phyloP scores from a whole-genome alignment of 1,140 invertebrate species.

The Drosophila pseudoananassae region DNA sequence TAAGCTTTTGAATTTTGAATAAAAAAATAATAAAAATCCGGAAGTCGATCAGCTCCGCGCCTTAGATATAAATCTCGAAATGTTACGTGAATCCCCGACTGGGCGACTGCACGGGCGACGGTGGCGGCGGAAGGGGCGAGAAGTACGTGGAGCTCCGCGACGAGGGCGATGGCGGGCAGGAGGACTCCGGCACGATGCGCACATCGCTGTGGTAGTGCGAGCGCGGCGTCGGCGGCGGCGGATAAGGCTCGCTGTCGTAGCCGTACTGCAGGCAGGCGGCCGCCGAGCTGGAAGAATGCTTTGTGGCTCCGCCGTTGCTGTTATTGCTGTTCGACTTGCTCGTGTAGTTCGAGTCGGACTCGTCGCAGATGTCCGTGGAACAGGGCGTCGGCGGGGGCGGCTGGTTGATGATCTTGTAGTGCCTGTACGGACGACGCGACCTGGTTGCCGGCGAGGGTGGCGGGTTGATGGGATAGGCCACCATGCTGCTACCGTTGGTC shows the following conservation, averaged over 20 bases:
- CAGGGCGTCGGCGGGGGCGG: slow-evolving; percentile 97
- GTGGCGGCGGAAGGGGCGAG: slow-evolving; percentile 89
- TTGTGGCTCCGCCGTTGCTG: slow-evolving; percentile 73
- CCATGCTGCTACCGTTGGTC: slow-evolving; percentile 86
- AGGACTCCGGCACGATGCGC: slow-evolving; percentile 84
- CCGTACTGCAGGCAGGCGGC: slow-evolving; percentile 84
- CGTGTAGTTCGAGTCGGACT: slow-evolving; percentile 90
- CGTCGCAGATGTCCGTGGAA: slow-evolving; percentile 96
- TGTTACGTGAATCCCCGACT: slow-evolving; percentile 83
- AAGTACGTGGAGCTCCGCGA: slow-evolving; percentile 91
- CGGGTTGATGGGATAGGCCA: slow-evolving; percentile 88
- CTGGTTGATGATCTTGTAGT: slow-evolving; percentile 91
- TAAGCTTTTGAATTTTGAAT: not conserved
- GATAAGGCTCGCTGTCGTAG: slow-evolving; percentile 89
- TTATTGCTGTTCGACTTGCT: slow-evolving; percentile 83
- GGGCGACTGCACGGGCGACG: slow-evolving; percentile 88
- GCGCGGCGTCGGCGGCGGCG: slow-evolving; percentile 93
- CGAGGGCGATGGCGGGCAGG: slow-evolving; percentile 91
- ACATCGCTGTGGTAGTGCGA: slow-evolving; percentile 90
- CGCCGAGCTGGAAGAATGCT: slow-evolving; percentile 73
- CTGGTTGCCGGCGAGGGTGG: slow-evolving; percentile 95
- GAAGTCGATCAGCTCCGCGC: not conserved
- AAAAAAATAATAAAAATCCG: slow-evolving; percentile 12
- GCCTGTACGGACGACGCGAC: slow-evolving; percentile 89
- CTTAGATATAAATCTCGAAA: slow-evolving; percentile 80